Evolutionary conservation across 2,888 invertebrate species (phyloP).

Genomic region (Drosophila subsilvestris): DNA sequence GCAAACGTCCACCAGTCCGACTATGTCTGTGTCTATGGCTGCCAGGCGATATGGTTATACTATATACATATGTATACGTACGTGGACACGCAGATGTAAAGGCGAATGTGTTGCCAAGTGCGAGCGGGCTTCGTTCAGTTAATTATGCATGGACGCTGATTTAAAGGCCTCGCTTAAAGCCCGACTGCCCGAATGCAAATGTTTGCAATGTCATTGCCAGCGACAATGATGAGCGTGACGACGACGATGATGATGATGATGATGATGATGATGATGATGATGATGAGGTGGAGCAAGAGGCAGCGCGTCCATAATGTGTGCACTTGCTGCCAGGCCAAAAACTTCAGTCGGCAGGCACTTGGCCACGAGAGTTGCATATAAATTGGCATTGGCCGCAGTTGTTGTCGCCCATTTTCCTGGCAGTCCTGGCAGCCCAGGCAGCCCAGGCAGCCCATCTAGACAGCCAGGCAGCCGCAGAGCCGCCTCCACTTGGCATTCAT

Average conservation of each 20-base stretch:
- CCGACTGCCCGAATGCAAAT: slow-evolving; percentile 47
- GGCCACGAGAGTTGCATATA: slow-evolving; percentile 67
- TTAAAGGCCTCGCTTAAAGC: slow-evolving; percentile 68
- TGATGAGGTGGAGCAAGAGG: slow-evolving; percentile 2
- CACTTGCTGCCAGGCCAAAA: slow-evolving; percentile 66
- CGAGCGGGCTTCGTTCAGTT: slow-evolving; percentile 56
- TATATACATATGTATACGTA: no score
- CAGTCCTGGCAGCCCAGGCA: slow-evolving; percentile 16
- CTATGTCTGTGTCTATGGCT: slow-evolving; percentile 21
- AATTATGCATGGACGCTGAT: slow-evolving; percentile 70
- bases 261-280: not conserved
- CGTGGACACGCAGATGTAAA: slow-evolving; percentile 16
- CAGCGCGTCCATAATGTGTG: slow-evolving; percentile 57
- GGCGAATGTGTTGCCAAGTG: slow-evolving; percentile 56
- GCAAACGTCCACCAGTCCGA: slow-evolving; percentile 30
- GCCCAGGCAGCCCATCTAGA: slow-evolving; percentile 5
- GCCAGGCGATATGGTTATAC: slow-evolving; percentile 6
- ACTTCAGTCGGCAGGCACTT: slow-evolving; percentile 58
- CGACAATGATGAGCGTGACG: slow-evolving; percentile 13
- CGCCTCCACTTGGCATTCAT: slow-evolving; percentile 73
- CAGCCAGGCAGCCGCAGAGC: not conserved
- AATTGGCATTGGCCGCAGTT: slow-evolving; percentile 68
- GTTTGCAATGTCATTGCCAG: slow-evolving; percentile 63
- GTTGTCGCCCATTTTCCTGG: slow-evolving; percentile 12
- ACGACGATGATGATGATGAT: slow-evolving; percentile 2